A percentile compares a stretch with the other conserved stretches of the same genome.
These are phyloP conservation scores for Desmodus rotundus DNA, from an alignment of 2,113 vertebrate genomes.

Conservation along the genomic window DNA sequence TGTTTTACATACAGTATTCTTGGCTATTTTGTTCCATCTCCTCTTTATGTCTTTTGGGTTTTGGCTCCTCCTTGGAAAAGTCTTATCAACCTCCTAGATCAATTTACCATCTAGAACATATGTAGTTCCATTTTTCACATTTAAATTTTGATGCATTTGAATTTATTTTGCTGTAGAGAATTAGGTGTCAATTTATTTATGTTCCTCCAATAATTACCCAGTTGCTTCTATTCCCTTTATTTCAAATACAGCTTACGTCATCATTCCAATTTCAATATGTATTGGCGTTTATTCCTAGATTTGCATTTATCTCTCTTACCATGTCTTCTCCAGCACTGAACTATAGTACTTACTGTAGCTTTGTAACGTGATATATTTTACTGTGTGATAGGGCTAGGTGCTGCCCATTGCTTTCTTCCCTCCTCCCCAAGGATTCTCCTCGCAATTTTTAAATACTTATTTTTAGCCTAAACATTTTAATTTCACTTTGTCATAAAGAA, in stretches of 20 bases:
- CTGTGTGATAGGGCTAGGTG: accelerated
- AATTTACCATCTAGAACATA: not conserved
- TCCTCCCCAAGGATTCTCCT: not conserved
- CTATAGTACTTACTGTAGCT: not conserved
- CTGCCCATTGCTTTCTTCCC: not conserved
- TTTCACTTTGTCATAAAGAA: not conserved
- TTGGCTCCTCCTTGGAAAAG: not conserved
- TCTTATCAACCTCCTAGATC: not conserved
- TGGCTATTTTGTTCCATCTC: not conserved
- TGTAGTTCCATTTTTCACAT: not conserved
- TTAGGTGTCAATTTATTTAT: not conserved
- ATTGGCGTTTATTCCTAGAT: not conserved
- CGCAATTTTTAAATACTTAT: not conserved
- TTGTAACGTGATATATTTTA: not conserved
- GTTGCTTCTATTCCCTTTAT: not conserved
- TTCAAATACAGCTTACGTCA: not conserved
- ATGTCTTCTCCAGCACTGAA: not conserved
- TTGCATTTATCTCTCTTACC: not conserved
- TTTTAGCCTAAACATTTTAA: not conserved
- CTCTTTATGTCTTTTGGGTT: not conserved
- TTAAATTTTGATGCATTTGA: not conserved
- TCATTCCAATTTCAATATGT: not conserved
- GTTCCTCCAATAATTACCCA: not conserved
- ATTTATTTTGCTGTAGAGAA: not conserved
- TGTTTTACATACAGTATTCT: not conserved